phyloP scores from a whole-genome alignment of 2,113 vertebrate species.

The Xyrauchen texanus region DNA sequence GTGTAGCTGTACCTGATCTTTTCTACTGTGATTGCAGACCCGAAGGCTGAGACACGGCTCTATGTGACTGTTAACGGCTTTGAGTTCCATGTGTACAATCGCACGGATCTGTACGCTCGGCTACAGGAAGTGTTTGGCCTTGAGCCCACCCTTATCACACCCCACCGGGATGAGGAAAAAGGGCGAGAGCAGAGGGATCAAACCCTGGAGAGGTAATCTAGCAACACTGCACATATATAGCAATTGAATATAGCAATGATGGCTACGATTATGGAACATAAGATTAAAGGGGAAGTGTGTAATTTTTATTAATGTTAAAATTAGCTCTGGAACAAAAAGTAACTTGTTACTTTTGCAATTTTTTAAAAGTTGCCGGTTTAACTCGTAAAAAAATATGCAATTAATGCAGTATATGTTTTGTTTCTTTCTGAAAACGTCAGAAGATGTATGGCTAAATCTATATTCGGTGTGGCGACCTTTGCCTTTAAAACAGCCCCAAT shows the following conservation, averaged over 20 bases:
- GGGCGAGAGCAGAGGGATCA: slow-evolving; percentile 76
- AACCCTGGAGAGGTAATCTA: slow-evolving; percentile 83
- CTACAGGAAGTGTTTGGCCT: slow-evolving; percentile 95
- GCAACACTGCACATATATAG: neutral
- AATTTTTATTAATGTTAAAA: neutral
- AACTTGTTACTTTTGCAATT: too few species aligned
- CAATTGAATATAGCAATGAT: too few species aligned
- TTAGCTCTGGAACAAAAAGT: too few species aligned
- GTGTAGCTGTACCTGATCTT: too few species aligned
- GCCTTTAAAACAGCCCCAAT: too few species aligned
- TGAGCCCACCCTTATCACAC: slow-evolving; percentile 86
- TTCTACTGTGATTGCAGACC: slow-evolving; percentile 75
- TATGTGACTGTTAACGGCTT: slow-evolving; percentile 96
- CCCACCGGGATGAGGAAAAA: slow-evolving; percentile 85
- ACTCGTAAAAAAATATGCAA: too few species aligned
- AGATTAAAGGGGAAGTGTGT: neutral
- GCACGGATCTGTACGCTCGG: slow-evolving; percentile 88
- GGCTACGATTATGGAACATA: neutral
- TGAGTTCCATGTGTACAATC: slow-evolving; percentile 97
- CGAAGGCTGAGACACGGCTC: slow-evolving; percentile 94
- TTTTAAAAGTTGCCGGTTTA: too few species aligned
- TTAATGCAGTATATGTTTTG: too few species aligned
- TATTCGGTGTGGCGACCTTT: too few species aligned
- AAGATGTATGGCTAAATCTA: too few species aligned
- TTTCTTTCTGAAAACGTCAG: too few species aligned